Base-by-base conservation (phyloP, 2,888 invertebrate species). In the Neoaliturus tenellus region DNA sequence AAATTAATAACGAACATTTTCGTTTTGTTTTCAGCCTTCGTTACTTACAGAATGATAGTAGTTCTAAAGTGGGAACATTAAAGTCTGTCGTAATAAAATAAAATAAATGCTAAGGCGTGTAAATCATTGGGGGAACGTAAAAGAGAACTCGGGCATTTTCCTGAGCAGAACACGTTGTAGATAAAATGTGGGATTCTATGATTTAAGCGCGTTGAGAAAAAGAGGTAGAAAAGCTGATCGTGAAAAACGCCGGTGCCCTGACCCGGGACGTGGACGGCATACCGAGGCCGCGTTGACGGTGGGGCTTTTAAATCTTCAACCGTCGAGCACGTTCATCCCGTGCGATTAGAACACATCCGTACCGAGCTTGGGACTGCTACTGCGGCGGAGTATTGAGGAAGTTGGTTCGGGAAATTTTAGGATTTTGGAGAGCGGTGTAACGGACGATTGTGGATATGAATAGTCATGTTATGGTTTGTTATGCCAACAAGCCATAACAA, bases 231-330 rank as follows among this genome's bases (percentile, higher is more conserved):
- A 71, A 71, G 71, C 71, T 71, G 41, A 71, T 39, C 41, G 39
- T 71, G 71, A 71, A 71, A 71, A 71, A 71, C 71, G 71, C 39
- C 71, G 71, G 35, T 71, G 71, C 41, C 71, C 35, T 71, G 71
- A 62, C 62, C 62, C 62, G n/a, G 33, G 20, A 71, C 71, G 71
- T 71, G 71, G 39, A 0, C 71, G 8, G 71, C 35, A 71, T 71
- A 62, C 62, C 28, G 28, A 28, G 28, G 2, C 62, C 12, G 28
- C 62, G 28, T 25, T 31, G 62, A 31, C 62, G 62, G 25, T 23
- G 55, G 23, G 17, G 31, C 62, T 31, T 62, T 25, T 62, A 62
- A 62, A 62, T 62, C 62, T 62, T 28, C 28, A 62, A 20, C 1
- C 31, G 55, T 55, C 55, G 5, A 23, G 25, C 55, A 55, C 55